These are phyloP conservation scores for Drusus annulatus DNA, from an alignment of 1,140 invertebrate genomes.

Conservation along the genomic window DNA sequence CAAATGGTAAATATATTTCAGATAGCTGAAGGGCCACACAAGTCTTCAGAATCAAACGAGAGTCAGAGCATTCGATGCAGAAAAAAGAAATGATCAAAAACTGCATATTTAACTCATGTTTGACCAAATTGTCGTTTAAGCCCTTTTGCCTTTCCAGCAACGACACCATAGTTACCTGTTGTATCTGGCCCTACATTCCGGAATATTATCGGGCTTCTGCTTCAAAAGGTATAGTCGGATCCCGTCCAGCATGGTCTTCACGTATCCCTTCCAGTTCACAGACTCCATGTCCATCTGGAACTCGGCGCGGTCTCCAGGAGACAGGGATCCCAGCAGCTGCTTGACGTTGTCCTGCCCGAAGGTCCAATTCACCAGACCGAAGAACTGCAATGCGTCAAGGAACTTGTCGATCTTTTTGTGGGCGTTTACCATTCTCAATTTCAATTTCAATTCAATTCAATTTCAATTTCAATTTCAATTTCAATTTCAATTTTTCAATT, in stretches of 20 bases:
- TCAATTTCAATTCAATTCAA: no score
- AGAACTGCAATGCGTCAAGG: background rate
- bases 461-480: no score
- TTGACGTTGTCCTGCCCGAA: background rate
- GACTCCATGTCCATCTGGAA: constrained; percentile 23
- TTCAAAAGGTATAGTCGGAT: constrained; percentile 24
- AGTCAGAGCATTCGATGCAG: no score
- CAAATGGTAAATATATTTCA: no score
- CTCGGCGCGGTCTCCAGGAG: background rate
- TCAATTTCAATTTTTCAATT: no score
- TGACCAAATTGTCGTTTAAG: no score
- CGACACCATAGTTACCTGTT: background rate
- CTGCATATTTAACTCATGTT: no score
- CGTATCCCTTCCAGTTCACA: constrained; percentile 8
- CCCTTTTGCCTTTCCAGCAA: no score
- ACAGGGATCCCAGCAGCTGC: background rate
- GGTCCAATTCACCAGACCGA: background rate
- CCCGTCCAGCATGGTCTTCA: constrained; percentile 21
- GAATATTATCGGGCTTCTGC: constrained; percentile 16
- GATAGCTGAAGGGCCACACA: no score
- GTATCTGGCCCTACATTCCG: constrained; percentile 3
- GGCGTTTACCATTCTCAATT: background rate
- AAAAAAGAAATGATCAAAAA: no score
- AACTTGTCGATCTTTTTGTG: constrained; percentile 30
- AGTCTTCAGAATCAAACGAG: no score